Evolutionary conservation across 2,888 invertebrate species (phyloP).

Genomic region (Drosophila ustulata): DNA sequence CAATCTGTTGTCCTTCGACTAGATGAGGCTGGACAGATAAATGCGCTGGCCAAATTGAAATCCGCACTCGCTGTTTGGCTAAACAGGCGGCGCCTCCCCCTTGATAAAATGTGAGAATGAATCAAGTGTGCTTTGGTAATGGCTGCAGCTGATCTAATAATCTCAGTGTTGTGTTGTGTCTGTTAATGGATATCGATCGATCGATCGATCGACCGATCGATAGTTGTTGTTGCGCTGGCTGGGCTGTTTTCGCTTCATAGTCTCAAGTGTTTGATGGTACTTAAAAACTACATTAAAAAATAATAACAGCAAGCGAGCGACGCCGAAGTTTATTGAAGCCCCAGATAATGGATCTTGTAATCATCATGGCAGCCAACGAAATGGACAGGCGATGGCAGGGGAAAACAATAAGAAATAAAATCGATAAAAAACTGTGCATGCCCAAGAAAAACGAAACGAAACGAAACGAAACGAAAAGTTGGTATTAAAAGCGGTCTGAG

Average conservation of each 20-base stretch:
- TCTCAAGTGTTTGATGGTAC: conserved; percentile 80
- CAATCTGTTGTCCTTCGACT: conserved; percentile 12
- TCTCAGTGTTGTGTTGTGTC: conserved; percentile 12
- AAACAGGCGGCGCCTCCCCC: conserved; percentile 22
- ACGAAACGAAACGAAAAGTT: conserved; percentile 59
- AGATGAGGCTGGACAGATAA: conserved; percentile 21
- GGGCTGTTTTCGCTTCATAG: conserved; percentile 69
- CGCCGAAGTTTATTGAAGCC: conserved; percentile 73
- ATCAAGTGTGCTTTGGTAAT: conserved; percentile 49
- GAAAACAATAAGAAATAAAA: conserved; percentile 74
- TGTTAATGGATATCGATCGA: conserved; percentile 51
- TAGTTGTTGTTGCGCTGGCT: conserved; percentile 18
- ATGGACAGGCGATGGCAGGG: conserved; percentile 22
- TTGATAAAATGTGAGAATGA: conserved; percentile 10
- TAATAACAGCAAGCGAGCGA: conserved; percentile 66
- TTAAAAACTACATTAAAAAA: conserved; percentile 80
- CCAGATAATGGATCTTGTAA: conserved; percentile 79
- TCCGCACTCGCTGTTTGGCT: conserved; percentile 36
- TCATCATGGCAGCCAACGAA: conserved; percentile 50
- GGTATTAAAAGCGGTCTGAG: conserved; percentile 46
- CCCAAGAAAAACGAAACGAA: conserved; percentile 49
- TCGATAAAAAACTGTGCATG: conserved; percentile 49
- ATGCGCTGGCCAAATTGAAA: conserved; percentile 64
- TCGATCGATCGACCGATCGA: conserved; percentile 37
- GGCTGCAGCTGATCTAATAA: conserved; percentile 50